These are phyloP conservation scores for Stratiomys singularior DNA, from an alignment of 2,888 invertebrate species.

Conservation along the genomic window DNA sequence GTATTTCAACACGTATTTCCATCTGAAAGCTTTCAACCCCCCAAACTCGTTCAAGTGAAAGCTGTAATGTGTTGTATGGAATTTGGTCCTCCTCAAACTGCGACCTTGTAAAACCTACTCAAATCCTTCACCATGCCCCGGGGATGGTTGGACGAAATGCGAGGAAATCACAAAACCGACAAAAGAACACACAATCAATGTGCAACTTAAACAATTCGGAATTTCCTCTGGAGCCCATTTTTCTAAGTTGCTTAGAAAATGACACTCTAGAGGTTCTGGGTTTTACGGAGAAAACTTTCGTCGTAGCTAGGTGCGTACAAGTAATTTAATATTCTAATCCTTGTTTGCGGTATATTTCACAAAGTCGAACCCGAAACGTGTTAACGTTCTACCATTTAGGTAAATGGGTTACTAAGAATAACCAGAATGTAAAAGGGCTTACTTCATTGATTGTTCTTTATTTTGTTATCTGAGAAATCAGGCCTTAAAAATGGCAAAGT, in stretches of 20 bases:
- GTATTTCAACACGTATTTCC: too few species aligned
- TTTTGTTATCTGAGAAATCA: too few species aligned
- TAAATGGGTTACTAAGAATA: too few species aligned
- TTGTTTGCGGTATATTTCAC: too few species aligned
- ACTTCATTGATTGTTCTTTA: too few species aligned
- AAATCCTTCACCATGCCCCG: not conserved
- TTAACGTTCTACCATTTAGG: too few species aligned
- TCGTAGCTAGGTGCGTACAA: not conserved
- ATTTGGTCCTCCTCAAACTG: not conserved
- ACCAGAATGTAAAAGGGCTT: too few species aligned
- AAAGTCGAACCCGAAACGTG: too few species aligned
- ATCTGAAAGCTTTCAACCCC: too few species aligned
- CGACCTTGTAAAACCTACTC: not conserved
- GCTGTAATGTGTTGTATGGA: not conserved
- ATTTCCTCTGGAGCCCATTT: conserved; percentile 14
- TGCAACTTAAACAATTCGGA: conserved; percentile 18
- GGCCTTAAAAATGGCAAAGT: too few species aligned
- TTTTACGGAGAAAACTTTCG: not conserved
- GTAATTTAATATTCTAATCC: too few species aligned
- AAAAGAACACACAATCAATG: conserved; percentile 10
- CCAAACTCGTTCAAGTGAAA: not conserved
- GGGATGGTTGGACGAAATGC: not conserved
- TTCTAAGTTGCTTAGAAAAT: not conserved
- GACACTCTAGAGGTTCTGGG: not conserved
- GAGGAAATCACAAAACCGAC: conserved; percentile 14